Conservation (phyloP, 2,888 invertebrate genomes). For the Drosophila prolongata region DNA sequence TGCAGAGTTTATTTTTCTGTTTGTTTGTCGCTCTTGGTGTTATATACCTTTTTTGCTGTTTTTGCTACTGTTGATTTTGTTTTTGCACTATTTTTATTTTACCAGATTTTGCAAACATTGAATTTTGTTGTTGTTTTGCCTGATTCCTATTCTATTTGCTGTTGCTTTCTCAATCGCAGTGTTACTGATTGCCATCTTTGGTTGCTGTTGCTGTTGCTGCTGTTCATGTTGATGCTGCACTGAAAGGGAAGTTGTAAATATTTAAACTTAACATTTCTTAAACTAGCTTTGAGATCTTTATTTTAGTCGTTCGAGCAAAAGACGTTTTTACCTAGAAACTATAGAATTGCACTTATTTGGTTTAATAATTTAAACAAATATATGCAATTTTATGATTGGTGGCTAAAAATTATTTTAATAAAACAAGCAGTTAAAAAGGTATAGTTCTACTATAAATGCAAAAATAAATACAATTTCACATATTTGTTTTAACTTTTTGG, state of each 20-base stretch:
- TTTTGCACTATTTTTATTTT: slow-evolving; percentile 2
- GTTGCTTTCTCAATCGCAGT: slow-evolving; percentile 61
- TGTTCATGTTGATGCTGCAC: slow-evolving; percentile 11
- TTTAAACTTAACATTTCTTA: not conserved
- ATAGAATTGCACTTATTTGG: too few relatives aligned
- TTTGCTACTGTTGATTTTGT: slow-evolving; percentile 11
- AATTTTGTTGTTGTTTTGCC: slow-evolving; percentile 49
- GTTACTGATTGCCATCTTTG: slow-evolving; percentile 68
- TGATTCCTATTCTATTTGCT: slow-evolving; percentile 35
- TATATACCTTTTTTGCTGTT: slow-evolving; percentile 3
- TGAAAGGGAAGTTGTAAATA: not conserved
- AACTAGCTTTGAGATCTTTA: too few relatives aligned
- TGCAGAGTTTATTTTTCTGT: slow-evolving; percentile 41
- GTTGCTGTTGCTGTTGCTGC: slow-evolving; percentile 18
- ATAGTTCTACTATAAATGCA: too few relatives aligned
- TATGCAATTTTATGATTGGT: too few relatives aligned
- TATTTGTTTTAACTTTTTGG: too few relatives aligned
- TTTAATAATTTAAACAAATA: too few relatives aligned
- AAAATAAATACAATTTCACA: too few relatives aligned
- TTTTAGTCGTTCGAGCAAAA: too few relatives aligned
- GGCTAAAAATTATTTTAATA: too few relatives aligned
- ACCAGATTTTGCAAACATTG: slow-evolving; percentile 11
- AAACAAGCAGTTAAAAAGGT: too few relatives aligned
- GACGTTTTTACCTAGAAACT: too few relatives aligned
- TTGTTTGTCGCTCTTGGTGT: slow-evolving; percentile 23